A percentile compares a stretch with the other conserved stretches of the same genome.
Evolutionary conservation across 2,888 invertebrate genomes (phyloP).

Genomic region (Trachelus troglodyta): DNA sequence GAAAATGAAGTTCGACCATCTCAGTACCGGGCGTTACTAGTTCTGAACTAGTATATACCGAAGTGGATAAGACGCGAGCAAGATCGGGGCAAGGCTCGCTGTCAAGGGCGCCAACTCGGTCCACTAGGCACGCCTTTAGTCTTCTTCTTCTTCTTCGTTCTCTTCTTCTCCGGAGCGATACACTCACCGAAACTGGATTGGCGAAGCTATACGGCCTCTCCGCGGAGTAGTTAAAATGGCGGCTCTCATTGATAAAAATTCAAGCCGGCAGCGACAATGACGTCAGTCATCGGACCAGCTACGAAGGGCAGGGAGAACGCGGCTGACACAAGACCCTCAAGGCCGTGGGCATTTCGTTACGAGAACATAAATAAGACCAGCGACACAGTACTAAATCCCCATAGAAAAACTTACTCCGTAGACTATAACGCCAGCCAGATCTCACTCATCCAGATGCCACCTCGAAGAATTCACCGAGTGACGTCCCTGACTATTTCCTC

Average conservation of each 20-base stretch:
- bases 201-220: background rate
- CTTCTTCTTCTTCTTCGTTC: slow-evolving; percentile 7
- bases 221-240: background rate
- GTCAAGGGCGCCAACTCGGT: slow-evolving; percentile 51
- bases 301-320: slow-evolving; percentile 1
- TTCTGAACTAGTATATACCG: background rate
- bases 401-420: background rate
- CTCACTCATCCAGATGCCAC: background rate
- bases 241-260: slow-evolving; percentile 6
- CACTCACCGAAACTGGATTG: background rate
- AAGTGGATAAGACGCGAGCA: slow-evolving; percentile 10
- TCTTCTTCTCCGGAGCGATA: background rate
- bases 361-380: background rate
- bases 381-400: background rate
- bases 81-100: slow-evolving; percentile 47
- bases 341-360: background rate
- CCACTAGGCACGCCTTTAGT: slow-evolving; percentile 33
- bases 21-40: background rate
- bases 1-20: background rate
- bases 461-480: background rate
- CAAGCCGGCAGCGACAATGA: background rate
- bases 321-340: background rate
- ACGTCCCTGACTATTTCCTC: background rate
- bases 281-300: background rate
- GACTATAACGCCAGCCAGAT: background rate